phyloP scores from a whole-genome alignment of 2,113 vertebrate genomes.

The Hystrix brachyura region DNA sequence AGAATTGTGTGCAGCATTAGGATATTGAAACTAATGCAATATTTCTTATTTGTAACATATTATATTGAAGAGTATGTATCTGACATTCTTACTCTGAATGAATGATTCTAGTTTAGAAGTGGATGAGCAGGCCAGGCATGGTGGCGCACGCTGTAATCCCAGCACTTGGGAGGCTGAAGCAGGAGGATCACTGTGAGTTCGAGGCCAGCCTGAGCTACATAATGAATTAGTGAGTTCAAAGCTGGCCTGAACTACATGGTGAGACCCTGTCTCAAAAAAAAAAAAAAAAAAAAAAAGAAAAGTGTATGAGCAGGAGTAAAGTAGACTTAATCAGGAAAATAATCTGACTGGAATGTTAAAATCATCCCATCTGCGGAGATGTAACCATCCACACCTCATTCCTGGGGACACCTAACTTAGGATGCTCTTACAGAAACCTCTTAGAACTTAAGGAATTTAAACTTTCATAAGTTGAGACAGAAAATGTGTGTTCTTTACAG shows the following conservation, averaged over 20 bases:
- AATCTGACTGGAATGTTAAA: slow-evolving; percentile 38
- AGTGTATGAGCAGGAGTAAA: neutral
- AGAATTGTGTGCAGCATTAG: neutral
- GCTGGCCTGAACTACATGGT: too few relatives aligned
- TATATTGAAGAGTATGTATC: neutral
- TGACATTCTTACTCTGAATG: neutral
- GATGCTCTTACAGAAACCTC: slow-evolving; percentile 60
- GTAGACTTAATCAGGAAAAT: slow-evolving; percentile 3
- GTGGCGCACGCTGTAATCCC: too few relatives aligned
- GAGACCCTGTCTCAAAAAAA: too few relatives aligned
- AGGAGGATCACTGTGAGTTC: too few relatives aligned
- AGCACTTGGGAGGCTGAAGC: too few relatives aligned
- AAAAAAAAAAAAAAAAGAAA: too few relatives aligned
- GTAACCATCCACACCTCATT: slow-evolving; percentile 12
- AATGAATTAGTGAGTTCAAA: too few relatives aligned
- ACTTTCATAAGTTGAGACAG: slow-evolving; percentile 45
- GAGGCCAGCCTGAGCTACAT: too few relatives aligned
- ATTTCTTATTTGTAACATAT: neutral
- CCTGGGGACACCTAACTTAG: slow-evolving; percentile 40
- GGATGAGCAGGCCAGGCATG: neutral
- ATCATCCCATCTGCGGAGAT: slow-evolving; percentile 26
- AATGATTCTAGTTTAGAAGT: neutral
- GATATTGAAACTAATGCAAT: neutral
- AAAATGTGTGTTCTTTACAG: slow-evolving; percentile 36
- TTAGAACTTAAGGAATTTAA: slow-evolving; percentile 66